These are phyloP conservation scores for Cichlasoma orientale DNA, from an alignment of 2,797 vertebrate genomes.

Conservation along the genomic window DNA sequence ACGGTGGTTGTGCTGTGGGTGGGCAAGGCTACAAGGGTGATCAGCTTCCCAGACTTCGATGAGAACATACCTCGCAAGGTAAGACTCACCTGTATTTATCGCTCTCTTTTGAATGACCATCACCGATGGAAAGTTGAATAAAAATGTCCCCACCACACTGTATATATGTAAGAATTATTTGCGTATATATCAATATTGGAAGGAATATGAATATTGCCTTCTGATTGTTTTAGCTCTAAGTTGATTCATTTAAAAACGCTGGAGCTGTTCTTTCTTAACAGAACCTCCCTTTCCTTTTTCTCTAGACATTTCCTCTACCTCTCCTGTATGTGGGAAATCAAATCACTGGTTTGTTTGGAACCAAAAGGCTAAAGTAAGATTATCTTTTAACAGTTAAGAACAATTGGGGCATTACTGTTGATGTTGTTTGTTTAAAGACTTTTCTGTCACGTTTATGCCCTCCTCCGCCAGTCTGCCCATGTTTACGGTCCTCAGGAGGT, in stretches of 20 bases:
- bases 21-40: constrained; percentile 89
- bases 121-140: no score
- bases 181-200: no score
- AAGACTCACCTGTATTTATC: constrained; percentile 14
- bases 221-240: not conserved
- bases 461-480: constrained; percentile 88
- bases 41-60: constrained; percentile 92
- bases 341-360: constrained; percentile 95
- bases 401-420: not conserved
- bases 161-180: not conserved
- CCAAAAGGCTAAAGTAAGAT: constrained; percentile 93
- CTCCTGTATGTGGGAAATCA: constrained; percentile 97
- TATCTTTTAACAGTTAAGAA: not conserved
- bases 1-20: constrained; percentile 91
- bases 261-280: not conserved
- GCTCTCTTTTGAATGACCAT: not conserved
- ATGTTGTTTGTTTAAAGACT: not conserved
- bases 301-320: constrained; percentile 97
- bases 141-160: no score
- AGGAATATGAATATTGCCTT: no score
- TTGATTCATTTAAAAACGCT: not conserved
- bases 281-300: constrained; percentile 5
- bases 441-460: not conserved
- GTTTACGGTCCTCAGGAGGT: constrained; percentile 97
- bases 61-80: constrained; percentile 90